Evolutionary conservation across 2,113 vertebrate species (phyloP), one percentile per base, ranked within the genome.

Genomic region (Taxidea taxus): DNA sequence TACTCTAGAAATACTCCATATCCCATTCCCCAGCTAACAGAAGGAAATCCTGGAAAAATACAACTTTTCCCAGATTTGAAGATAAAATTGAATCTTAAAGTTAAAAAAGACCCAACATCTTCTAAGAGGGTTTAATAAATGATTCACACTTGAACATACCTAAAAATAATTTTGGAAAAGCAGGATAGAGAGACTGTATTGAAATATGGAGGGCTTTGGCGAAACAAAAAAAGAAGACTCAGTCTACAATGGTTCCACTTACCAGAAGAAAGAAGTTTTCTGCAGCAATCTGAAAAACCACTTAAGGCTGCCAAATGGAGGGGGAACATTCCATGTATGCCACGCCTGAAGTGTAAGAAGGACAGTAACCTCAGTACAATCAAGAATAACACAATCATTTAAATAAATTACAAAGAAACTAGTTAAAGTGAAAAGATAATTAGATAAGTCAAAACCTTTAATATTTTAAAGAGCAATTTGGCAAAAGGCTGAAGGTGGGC

Each of bases 251-350:
- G 47, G 37, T 80, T 77, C 39, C 66, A 68, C 97, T 98, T 98
- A 99, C 99, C 99, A 98, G 99, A 99, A 90, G 99, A 99, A 96
- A 99, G 99, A 54, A 99, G 99, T 97, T 99, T 99, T 98, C 99
- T 99, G 98, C 99, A 99, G 99, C 99, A 99, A 99, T 99, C 99
- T 80, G 99, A 99, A 98, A 99, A 99, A 95, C 99, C 99, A 98
- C 99, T 99, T 98, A 99, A 99, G 96, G 99, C 99, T 98, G 99
- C 99, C 99, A 99, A 98, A 98, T 99, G 99, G 94, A 99, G 99
- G 47, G 99, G 99, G 98, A 99, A 99, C 99, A 99, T 99, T 96
- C 99, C 99, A 95, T 99, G 99, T 98, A 99, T 98, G 88, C 99
- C 99, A 97, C 99, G 99, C 98, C 99, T 99, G 98, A 97, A 98